A percentile compares a stretch with the other conserved stretches of the same genome.
Conservation (phyloP, 2,797 vertebrate genomes). For the Chiroxiphia lanceolata region DNA sequence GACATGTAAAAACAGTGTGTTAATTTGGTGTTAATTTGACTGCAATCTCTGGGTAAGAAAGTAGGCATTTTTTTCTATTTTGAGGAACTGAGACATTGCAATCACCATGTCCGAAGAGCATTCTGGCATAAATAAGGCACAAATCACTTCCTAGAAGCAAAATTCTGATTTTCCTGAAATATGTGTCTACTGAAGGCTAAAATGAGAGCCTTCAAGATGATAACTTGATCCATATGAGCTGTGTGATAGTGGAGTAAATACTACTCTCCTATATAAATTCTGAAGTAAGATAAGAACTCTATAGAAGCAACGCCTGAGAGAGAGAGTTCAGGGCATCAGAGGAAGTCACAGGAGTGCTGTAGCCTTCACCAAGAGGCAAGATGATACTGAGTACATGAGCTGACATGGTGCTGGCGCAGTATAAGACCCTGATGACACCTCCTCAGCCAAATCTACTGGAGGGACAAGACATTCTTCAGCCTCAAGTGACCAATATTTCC, state of each 20-base stretch:
- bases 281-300: not conserved
- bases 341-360: not conserved
- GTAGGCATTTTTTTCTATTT: not conserved
- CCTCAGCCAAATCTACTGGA: not conserved
- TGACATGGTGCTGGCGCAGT: not conserved
- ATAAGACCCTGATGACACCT: not conserved
- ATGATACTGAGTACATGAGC: not conserved
- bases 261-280: not conserved
- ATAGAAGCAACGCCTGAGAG: not conserved
- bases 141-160: not conserved
- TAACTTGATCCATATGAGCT: not conserved
- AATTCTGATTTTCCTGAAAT: not conserved
- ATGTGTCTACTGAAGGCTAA: not conserved
- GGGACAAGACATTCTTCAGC: not conserved
- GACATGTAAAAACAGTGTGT: not conserved
- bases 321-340: not conserved
- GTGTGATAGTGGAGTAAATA: not conserved
- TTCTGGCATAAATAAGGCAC: not conserved
- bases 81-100: not conserved
- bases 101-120: not conserved
- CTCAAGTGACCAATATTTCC: not conserved
- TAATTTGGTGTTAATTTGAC: not conserved
- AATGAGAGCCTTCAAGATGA: not conserved
- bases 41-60: not conserved
- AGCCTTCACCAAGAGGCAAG: not conserved